A percentile compares a stretch with the other conserved stretches of the same genome.
These are phyloP conservation scores for Temnopleurus reevesii DNA, from an alignment of 53 echinoderm and acorn worm species.

Conservation along the genomic window DNA sequence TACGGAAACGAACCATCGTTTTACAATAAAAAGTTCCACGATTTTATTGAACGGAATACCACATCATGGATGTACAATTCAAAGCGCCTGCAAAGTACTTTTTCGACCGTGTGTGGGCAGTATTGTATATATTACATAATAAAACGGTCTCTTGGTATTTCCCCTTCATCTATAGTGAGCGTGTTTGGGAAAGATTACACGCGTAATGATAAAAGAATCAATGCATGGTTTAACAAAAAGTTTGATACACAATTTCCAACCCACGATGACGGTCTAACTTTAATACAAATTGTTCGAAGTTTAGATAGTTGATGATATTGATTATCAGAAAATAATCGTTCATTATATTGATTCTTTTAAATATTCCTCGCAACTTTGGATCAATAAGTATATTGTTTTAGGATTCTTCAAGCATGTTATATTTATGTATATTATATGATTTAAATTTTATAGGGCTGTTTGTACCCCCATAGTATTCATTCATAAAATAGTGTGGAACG, in stretches of 20 bases:
- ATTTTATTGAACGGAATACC: constrained; percentile 30
- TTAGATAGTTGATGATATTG: not conserved
- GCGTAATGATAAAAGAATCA: not conserved
- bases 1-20: constrained; percentile 20
- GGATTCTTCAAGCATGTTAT: not conserved
- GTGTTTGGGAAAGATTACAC: constrained; percentile 28
- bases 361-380: too few species aligned
- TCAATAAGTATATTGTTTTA: too few species aligned
- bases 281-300: constrained; percentile 30
- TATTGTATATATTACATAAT: constrained; percentile 52
- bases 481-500: not conserved
- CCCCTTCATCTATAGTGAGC: not conserved
- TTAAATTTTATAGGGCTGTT: not conserved
- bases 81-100: constrained; percentile 10
- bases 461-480: not conserved
- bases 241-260: not conserved
- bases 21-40: not conserved
- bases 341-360: too few species aligned
- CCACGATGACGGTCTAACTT: not conserved
- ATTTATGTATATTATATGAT: not conserved
- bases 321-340: not conserved
- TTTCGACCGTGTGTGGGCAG: constrained; percentile 52
- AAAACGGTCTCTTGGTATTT: not conserved
- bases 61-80: constrained; percentile 35
- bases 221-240: constrained; percentile 29